phyloP scores from a whole-genome alignment of 2,113 vertebrate species.

The Myotis brandtii region DNA sequence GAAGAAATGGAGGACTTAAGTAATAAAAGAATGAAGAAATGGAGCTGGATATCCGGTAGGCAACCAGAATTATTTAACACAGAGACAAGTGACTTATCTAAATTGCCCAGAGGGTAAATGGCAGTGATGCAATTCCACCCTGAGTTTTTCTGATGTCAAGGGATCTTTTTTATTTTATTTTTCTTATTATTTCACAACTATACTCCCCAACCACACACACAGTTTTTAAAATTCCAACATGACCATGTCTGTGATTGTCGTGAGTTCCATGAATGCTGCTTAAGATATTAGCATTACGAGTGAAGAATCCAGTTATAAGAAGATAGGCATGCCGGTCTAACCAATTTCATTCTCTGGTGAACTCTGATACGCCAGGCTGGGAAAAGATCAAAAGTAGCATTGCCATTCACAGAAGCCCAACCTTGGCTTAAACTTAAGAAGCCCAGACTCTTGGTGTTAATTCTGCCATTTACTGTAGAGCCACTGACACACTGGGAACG shows the following conservation, averaged over 20 bases:
- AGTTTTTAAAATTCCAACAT: slow-evolving; percentile 30
- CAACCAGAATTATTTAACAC: slow-evolving; percentile 55
- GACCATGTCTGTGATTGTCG: not conserved
- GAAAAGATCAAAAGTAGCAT: not conserved
- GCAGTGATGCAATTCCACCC: not conserved
- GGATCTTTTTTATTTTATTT: not conserved
- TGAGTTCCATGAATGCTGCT: not conserved
- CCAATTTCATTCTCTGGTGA: not conserved
- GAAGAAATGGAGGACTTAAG: slow-evolving; percentile 41
- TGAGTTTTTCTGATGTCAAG: not conserved
- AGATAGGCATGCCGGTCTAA: not conserved
- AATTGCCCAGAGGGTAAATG: not conserved
- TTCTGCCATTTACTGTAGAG: not conserved
- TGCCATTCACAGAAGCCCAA: not conserved
- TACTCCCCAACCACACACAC: not conserved
- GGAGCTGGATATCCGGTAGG: not conserved
- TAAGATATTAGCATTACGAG: slow-evolving; percentile 16
- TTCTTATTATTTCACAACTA: slow-evolving; percentile 16
- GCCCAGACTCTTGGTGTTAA: not conserved
- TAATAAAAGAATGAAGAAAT: not conserved
- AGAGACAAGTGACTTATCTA: slow-evolving; percentile 4
- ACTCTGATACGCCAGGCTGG: not conserved
- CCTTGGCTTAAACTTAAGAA: not conserved
- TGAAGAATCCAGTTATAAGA: not conserved
- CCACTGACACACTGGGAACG: not conserved